These are phyloP conservation scores for Pteropus rufus DNA, from an alignment of 2,797 vertebrate genomes.

Conservation along the genomic window DNA sequence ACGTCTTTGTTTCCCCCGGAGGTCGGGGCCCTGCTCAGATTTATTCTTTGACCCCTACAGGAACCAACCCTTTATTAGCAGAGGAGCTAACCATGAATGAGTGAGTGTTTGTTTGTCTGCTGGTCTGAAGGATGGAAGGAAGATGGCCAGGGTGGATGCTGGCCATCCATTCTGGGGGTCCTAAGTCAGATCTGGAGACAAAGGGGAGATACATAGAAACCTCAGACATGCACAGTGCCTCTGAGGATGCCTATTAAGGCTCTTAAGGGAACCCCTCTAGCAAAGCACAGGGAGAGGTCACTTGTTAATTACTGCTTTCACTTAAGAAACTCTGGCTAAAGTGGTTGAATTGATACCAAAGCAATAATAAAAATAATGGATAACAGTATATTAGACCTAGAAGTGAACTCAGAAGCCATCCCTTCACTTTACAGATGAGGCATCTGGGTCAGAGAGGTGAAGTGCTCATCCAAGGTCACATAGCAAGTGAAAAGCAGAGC, in stretches of 20 bases:
- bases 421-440: not conserved
- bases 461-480: not conserved
- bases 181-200: not conserved
- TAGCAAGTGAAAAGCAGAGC: not conserved
- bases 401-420: not conserved
- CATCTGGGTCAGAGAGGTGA: not conserved
- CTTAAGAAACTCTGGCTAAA: slow-evolving; percentile 21
- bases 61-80: not conserved
- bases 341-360: slow-evolving; percentile 26
- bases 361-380: not conserved
- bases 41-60: not conserved
- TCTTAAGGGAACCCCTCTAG: slow-evolving; percentile 23
- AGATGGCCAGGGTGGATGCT: not conserved
- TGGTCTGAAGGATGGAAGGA: not conserved
- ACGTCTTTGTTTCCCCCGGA: not conserved
- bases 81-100: not conserved
- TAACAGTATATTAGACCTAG: not conserved
- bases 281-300: not conserved
- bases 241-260: not conserved
- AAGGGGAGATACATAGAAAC: not conserved
- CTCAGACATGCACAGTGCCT: not conserved
- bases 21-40: not conserved
- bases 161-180: not conserved
- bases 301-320: slow-evolving; percentile 36
- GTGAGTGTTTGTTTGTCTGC: not conserved